Conservation (phyloP, 2,888 invertebrate species). For the Auanema freiburgensis region DNA sequence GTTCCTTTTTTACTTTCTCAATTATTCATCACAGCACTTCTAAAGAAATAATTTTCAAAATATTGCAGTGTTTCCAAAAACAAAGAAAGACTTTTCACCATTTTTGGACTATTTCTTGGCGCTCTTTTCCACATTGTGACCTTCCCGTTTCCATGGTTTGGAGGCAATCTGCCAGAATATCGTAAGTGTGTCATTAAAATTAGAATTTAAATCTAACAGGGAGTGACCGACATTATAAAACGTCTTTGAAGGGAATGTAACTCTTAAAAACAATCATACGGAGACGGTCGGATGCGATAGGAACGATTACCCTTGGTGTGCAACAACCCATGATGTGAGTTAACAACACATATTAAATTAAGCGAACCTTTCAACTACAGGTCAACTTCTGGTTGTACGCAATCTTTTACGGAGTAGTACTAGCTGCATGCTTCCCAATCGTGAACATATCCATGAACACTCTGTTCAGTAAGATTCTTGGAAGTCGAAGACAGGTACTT, state of each 20-base stretch:
- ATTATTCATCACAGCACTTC: background rate
- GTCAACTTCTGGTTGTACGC: constrained; percentile 44
- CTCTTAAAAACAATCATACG: constrained; percentile 21
- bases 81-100: constrained; percentile 38
- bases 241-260: background rate
- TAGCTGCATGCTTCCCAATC: constrained; percentile 43
- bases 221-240: too few relatives aligned
- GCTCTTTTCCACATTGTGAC: constrained; percentile 41
- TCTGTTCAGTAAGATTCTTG: constrained; percentile 40
- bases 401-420: constrained; percentile 31
- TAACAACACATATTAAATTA: background rate
- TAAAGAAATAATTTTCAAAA: background rate
- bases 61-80: constrained; percentile 31
- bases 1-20: background rate
- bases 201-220: too few relatives aligned
- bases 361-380: constrained; percentile 10
- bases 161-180: constrained; percentile 3
- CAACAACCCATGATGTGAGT: constrained; percentile 26
- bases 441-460: constrained; percentile 46
- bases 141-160: constrained; percentile 35
- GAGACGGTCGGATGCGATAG: constrained; percentile 33
- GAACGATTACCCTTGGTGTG: constrained; percentile 31
- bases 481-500: constrained; percentile 34
- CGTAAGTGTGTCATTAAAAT: background rate
- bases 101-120: constrained; percentile 32